Base-by-base conservation (phyloP, 2,888 invertebrate genomes). In the Ormyrus rosae region DNA sequence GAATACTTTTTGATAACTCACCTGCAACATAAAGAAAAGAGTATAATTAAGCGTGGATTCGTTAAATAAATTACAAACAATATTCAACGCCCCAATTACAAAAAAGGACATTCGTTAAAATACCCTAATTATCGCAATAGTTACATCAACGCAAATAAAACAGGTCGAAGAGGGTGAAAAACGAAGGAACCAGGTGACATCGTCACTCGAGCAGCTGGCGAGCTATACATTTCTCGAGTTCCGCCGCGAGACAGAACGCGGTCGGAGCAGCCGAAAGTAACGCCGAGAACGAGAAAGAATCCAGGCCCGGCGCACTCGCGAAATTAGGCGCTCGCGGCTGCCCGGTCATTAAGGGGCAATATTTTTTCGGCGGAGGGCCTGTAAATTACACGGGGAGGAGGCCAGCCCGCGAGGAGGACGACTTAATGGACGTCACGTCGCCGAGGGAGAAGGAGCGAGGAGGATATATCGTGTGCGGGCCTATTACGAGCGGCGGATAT, bases 281-380 rank as follows among this genome's bases (percentile, higher is more conserved):
- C 60, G 67, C 48, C 48, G 60, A 60, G 75, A 56, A 50, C 58
- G 51, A 75, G 68, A 60, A 75, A 60, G 68, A 60, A 53, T 68
- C 60, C 45, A 10, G 61, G 1, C 51, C 60, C 19, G 19, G 19
- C 19, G 19, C 19, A 19, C 2, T 19, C 19, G 19, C 19, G 19
- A 19, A 19, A 19, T 19, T 19, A 19, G 19, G 19, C 19, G 19
- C 19, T 19, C 19, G 19, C 19, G 19, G 19, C 63, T 19, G 46
- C 8, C 50, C 75, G 68, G 68, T 75, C 75, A 75, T 75, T 75
- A 75, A 75, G 68, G 58, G 13, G 68, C 60, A 11, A 75, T 75
- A 75, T 67, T 75, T 75, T 74, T 75, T 56, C 67, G 48, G n/a
- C 34, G 61, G 5, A n/a, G 6, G 45, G 19, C 50, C 13, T n/a